A percentile compares a stretch with the other conserved stretches of the same genome.
phyloP scores from a whole-genome alignment of 2,797 vertebrate species.

The Molossus alvarezi region DNA sequence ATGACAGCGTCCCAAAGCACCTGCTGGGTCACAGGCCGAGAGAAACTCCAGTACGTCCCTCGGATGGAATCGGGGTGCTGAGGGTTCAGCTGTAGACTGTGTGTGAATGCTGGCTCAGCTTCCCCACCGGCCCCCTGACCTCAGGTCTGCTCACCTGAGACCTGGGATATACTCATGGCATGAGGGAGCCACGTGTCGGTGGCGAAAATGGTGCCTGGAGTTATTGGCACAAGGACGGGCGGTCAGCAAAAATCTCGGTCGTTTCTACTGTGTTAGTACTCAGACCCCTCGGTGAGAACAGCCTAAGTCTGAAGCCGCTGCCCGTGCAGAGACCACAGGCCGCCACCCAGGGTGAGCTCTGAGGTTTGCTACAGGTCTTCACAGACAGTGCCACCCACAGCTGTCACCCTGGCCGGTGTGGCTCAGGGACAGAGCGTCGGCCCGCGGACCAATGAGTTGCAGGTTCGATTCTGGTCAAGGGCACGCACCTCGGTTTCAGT shows the following conservation, averaged over 20 bases:
- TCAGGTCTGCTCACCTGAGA: background rate
- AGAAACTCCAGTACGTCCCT: fast-evolving
- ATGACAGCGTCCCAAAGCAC: fast-evolving
- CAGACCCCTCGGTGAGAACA: too few relatives aligned
- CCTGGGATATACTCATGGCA: fast-evolving
- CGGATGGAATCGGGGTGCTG: fast-evolving
- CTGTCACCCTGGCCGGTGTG: background rate
- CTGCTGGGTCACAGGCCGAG: fast-evolving
- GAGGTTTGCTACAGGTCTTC: background rate
- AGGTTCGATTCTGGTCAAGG: too few relatives aligned
- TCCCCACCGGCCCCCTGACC: fast-evolving
- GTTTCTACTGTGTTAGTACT: fast-evolving
- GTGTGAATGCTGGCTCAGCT: background rate
- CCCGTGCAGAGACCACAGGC: background rate
- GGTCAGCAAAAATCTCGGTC: background rate
- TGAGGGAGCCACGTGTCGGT: background rate
- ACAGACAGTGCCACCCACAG: background rate
- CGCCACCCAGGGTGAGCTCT: background rate
- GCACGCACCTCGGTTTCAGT: too few relatives aligned
- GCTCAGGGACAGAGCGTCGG: too few relatives aligned
- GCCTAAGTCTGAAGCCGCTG: background rate
- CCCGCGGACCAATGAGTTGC: too few relatives aligned
- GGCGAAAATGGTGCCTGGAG: fast-evolving
- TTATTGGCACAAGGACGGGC: background rate
- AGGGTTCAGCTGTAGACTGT: fast-evolving